These are phyloP conservation scores for Dysmachus trigonus DNA, from an alignment of 2,888 invertebrate species.

Conservation along the genomic window DNA sequence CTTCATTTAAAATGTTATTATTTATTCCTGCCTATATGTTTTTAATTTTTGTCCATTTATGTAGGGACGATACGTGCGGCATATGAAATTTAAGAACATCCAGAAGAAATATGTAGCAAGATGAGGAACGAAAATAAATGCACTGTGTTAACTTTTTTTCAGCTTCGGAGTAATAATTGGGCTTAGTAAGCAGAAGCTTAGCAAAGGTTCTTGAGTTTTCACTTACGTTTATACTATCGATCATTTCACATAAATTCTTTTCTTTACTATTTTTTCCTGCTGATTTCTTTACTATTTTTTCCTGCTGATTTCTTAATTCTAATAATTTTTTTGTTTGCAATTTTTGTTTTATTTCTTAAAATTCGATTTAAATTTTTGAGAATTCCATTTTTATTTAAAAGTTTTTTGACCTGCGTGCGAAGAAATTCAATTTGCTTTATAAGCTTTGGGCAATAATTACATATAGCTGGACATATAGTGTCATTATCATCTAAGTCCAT, in stretches of 20 bases:
- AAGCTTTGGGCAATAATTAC: no score
- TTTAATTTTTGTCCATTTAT: no score
- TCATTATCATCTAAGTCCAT: no score
- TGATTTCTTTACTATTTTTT: no score
- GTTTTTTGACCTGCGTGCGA: no score
- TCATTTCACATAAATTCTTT: background rate
- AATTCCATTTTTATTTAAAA: no score
- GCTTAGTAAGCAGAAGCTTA: background rate
- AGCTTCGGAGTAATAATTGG: background rate
- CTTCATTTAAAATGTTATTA: background rate
- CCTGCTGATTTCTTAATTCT: background rate
- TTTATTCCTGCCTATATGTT: background rate
- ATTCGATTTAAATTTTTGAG: no score
- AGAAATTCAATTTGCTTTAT: no score
- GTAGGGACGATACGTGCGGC: no score
- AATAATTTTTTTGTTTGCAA: background rate
- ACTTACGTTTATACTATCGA: background rate
- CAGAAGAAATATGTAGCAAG: no score
- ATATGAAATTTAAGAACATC: no score
- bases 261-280: background rate
- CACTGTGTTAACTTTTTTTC: background rate
- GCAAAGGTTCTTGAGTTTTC: background rate
- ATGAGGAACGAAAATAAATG: background rate
- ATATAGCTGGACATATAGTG: no score
- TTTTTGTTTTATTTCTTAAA: background rate